Base-by-base conservation (phyloP, 2,797 vertebrate genomes). In the Anguilla megastoma region DNA sequence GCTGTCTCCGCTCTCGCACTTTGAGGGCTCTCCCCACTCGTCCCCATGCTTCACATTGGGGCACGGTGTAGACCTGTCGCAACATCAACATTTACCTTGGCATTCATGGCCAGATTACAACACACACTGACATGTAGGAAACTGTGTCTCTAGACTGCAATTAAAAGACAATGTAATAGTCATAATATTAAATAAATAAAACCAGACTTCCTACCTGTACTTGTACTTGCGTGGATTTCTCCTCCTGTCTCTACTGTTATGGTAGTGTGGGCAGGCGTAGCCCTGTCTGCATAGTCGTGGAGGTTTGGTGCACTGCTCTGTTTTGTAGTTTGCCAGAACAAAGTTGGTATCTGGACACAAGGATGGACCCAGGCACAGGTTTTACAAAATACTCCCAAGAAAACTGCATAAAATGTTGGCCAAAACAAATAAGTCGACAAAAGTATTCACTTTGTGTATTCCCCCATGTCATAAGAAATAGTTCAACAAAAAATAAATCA, bases 291-390 rank as follows among this genome's bases (percentile, higher is more conserved):
- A 99, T 90, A 98, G 96, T 93, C 97, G 96, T 0, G 97, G 98
- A 1, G 98, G 98, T 92, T 98, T 99, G 71, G 96, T 98, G 92
- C 98, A 99, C 90, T 97, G 97, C 90, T 98, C 97, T 0, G 98
- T 99, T 96, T 99, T 99, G 92, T 99, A 99, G 95, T 97, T 98
- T 89, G 97, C 97, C 94, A 98, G 94, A 91, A 99, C 97, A 91
- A 98, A 99, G 93, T 96, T 98, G 90, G 97, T 96, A 90, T 99
- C 98, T 99, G 95, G 12, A 74, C 12, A 69, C 41, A 4, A 16
- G 69, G 36, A 76, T 21, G 14, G 36, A 86, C 30, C 16, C 6
- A 69, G n/a, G 0, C 5, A 21, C 6, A 36, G 79, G 45, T 9
- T 24, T 48, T 48, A 50, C 3, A n/a, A 9, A 24, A 48, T 48